Evolutionary conservation across 2,113 vertebrate genomes (phyloP).

Genomic region (Pomatostomus ruficeps): DNA sequence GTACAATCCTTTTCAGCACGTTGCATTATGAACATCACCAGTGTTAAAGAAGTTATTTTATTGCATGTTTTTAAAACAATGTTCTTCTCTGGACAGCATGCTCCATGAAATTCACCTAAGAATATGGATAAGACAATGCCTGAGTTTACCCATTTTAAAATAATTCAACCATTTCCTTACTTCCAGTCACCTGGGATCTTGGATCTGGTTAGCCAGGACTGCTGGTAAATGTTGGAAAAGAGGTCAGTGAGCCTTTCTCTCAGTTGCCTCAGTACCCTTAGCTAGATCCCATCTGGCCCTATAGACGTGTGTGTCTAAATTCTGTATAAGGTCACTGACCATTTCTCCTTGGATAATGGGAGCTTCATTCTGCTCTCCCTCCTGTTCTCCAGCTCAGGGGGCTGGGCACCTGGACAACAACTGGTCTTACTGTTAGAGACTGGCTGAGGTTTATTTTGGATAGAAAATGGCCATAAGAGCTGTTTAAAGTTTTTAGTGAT

Average conservation of each 20-base stretch:
- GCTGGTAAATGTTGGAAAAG: neutral
- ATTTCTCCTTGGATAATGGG: neutral
- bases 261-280: neutral
- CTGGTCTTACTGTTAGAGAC: neutral
- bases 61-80: neutral
- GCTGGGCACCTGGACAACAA: rapidly evolving
- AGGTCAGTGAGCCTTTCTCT: neutral
- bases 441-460: neutral
- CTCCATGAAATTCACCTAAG: neutral
- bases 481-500: neutral
- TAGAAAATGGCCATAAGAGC: neutral
- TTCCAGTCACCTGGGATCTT: neutral
- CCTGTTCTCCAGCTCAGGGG: neutral
- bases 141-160: neutral
- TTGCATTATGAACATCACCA: neutral
- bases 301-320: neutral
- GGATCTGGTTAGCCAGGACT: no score
- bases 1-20: neutral
- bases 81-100: neutral
- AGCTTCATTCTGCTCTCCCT: neutral
- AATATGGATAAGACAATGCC: neutral
- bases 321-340: neutral
- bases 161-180: neutral
- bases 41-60: neutral
- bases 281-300: neutral